Evolutionary conservation across 2,888 invertebrate genomes (phyloP), one percentile per base, ranked within the genome.

Genomic region (Gryllus longicercus): DNA sequence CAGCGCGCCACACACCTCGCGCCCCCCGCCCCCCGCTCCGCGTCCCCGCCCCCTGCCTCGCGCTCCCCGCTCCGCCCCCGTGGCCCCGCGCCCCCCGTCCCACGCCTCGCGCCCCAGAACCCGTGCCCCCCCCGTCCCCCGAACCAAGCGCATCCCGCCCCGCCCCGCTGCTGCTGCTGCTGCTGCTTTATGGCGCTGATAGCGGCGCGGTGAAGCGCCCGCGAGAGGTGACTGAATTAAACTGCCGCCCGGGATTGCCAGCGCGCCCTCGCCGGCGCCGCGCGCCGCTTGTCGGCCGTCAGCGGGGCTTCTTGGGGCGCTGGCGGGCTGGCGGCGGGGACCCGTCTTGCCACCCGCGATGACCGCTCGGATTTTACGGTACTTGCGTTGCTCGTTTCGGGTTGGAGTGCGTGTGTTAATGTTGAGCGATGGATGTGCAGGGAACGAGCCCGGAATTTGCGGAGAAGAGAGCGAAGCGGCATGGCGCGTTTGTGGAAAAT

Each of bases 141-240:
- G n/a, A n/a, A n/a, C n/a, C n/a, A n/a, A n/a, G n/a, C n/a, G n/a
- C n/a, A n/a, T n/a, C n/a, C 63, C 18, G 63, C 18, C 63, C 12
- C 63, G 2, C 63, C 18, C 63, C 12, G 63, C 18, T 5, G 12
- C 3, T n/a, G n/a, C 16, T 12, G n/a, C 16, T 63, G 14, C 63
- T n/a, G n/a, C 63, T 63, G 63, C 63, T 63, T 63, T 63, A 63
- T 63, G 63, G 63, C 63, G n/a, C 63, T 63, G 63, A 63, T 63
- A 63, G 63, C 63, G 8, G 63, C 12, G 63, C n/a, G 63, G 63
- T n/a, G 63, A 63, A 63, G 3, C 16, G 63, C 63, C 16, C 16
- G 63, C 63, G n/a, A n/a, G 63, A 63, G 63, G 63, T 63, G 63
- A 63, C 63, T 63, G 63, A 63, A 63, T 63, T 63, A 63, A 63